Evolutionary conservation across 2,113 vertebrate species (phyloP), one percentile per base, ranked within the genome.

Genomic region (Dolichallabes microphthalmus): DNA sequence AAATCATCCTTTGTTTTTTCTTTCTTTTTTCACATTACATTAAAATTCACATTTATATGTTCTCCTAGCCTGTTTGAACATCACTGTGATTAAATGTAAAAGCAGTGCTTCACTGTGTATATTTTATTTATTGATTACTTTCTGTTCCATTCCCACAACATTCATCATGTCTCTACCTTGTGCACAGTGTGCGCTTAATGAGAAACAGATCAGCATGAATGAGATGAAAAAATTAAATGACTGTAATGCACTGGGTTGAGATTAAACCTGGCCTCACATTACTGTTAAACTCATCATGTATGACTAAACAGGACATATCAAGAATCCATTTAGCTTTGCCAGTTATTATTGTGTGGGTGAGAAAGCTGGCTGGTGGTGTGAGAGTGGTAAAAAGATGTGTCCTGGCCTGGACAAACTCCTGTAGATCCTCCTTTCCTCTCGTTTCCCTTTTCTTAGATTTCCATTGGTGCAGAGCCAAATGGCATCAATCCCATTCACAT

Each of bases 311-410:
- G 14, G 19, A 39, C 13, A 8, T 64, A 64, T 53, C 2, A 73
- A 19, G 12, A 35, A 52, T 77, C 7, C 7, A 20, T 57, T 77
- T 27, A 45, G 53, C 32, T 45, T 17, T 7, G 35, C 7, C 27
- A 66, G 27, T 57, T 57, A 66, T 32, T 66, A 2, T 68, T 17
- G 50, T 45, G 6, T 27, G 11, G 32, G 19, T 30, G 8, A 30
- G 45, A 85, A 88, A 52, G 11, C n/a, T 55, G 14, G 63, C 61
- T 66, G 58, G 76, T 32, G 58, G 35, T 22, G 0, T 30, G n/a
- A 73, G 80, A 73, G 80, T 71, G 32, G n/a, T 63, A 12, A 86
- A 45, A 81, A 60, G 52, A 53, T 75, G 14, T 78, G 50, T 77
- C 57, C 52, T 73, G 64, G 50, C 74, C 69, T 73, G 19, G 74